Evolutionary conservation across 2,113 vertebrate species (phyloP).

Genomic region (Petroica traversi): DNA sequence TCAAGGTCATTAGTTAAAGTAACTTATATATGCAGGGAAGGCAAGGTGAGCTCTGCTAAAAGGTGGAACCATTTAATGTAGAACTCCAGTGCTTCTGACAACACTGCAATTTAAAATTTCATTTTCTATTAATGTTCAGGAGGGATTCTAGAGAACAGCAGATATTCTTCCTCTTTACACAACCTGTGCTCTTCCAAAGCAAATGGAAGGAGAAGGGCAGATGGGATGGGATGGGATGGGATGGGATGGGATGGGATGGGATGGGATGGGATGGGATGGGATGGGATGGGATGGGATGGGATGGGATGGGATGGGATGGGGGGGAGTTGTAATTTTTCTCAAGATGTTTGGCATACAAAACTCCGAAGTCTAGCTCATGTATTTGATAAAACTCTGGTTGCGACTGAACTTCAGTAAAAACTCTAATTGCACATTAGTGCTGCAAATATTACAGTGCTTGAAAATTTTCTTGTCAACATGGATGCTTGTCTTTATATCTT

Average conservation of each 20-base stretch:
- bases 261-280: rapidly evolving
- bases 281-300: background rate
- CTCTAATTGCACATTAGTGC: background rate
- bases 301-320: background rate
- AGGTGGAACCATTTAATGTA: background rate
- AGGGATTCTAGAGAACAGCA: background rate
- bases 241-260: background rate
- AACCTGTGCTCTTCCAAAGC: background rate
- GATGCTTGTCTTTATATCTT: background rate
- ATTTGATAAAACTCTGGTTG: background rate
- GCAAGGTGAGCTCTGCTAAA: background rate
- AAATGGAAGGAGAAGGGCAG: background rate
- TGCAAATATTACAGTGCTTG: background rate
- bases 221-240: rapidly evolving
- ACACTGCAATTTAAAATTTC: background rate
- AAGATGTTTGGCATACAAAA: background rate
- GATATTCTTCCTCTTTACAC: background rate
- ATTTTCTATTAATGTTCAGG: background rate
- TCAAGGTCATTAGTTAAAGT: background rate
- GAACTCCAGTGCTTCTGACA: background rate
- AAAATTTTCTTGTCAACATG: background rate
- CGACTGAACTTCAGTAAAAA: background rate
- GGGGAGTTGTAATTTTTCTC: background rate
- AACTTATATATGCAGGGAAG: background rate
- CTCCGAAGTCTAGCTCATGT: background rate